Evolutionary conservation across 2,888 invertebrate genomes (phyloP), one percentile per base, ranked within the genome.

Genomic region (Creontiades dilutus): DNA sequence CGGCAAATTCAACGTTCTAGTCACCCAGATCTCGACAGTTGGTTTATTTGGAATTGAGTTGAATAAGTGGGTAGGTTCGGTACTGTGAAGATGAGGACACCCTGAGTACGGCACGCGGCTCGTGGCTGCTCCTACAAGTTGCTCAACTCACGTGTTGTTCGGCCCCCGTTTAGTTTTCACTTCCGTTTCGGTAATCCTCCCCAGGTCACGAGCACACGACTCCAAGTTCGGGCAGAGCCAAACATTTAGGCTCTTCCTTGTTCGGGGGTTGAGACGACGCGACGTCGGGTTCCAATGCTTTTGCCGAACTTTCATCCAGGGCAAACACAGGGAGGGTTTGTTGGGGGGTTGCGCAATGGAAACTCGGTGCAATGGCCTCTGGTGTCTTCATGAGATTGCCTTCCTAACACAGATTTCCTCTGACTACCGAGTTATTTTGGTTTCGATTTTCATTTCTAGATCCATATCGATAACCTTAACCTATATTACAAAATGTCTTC

Each of bases 131-230:
- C 52, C 28, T 88, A 76, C 52, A 52, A 88, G 88, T 88, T 88
- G 88, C 88, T 78, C 88, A 88, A 88, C 88, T 88, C 88, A 88
- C 88, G 88, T 88, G 88, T 78, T 88, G 78, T 80, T 68, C 19
- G 78, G 88, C 88, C 78, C 88, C 88, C 88, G 88, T 88, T 88
- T 88, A 88, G 88, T 78, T 88, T 86, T 88, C 88, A 88, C 88
- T 88, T 88, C 88, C 88, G 88, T 88, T 88, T 88, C 88, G 88
- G 88, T 88, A 88, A 88, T 88, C 88, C 88, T 19, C 80, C 23
- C 88, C 19, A n/a, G 55, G 88, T 88, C 88, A 88, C 88, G 88
- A 88, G 88, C 88, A 76, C 88, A 88, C 88, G 76, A 76, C 78
- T 55, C 86, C 88, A 76, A 76, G 78, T 76, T 88, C 78, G 76